Evolutionary conservation across 2,888 invertebrate species (phyloP), one percentile per base, ranked within the genome.

Genomic region (Ectemnius cavifrons): DNA sequence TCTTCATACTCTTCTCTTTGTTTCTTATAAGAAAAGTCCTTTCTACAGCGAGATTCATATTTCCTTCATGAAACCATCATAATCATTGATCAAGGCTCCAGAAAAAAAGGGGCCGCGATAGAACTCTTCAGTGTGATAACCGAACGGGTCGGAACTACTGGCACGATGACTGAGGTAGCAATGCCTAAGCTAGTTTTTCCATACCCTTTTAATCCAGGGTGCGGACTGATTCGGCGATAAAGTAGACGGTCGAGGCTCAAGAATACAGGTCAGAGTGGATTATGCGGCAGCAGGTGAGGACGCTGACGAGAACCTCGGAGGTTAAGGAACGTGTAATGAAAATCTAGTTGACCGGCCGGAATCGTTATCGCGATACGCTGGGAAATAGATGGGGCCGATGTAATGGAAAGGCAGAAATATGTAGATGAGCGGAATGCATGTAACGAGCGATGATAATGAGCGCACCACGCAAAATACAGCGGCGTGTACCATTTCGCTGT

Each of bases 11-110:
- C 84, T 20, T 56, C 63, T 71, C 63, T 46, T 65, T 23, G 58
- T 47, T 23, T 47, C 60, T 27, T 45, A 20, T 20, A 20, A 20
- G 2, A 20, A 20, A 67, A 59, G 69, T 27, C 67, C 45, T 37
- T 59, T 62, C 59, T 47, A 60, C 66, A 58, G 52, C 80, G 85
- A 87, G 87, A 88, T 87, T 87, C 87, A 87, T 84, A 66, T 74
- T 59, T 71, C 67, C 68, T 56, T 47, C 11, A 37, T 3, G 8
- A 11, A 37, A 37, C 0, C 37, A 37, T 8, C 11, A 37, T 37
- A 8, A 37, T 6, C 5, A 37, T 37, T 4, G 37, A 37, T 37
- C 37, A 37, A 37, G 8, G 23, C 11, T 6, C 3, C 37, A 6
- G 0, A 11, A 6, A 37, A 37, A 37, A 37, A 37, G 8, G 37